These are phyloP conservation scores for Agrochola litura DNA, from an alignment of 2,888 invertebrate species.

Conservation along the genomic window DNA sequence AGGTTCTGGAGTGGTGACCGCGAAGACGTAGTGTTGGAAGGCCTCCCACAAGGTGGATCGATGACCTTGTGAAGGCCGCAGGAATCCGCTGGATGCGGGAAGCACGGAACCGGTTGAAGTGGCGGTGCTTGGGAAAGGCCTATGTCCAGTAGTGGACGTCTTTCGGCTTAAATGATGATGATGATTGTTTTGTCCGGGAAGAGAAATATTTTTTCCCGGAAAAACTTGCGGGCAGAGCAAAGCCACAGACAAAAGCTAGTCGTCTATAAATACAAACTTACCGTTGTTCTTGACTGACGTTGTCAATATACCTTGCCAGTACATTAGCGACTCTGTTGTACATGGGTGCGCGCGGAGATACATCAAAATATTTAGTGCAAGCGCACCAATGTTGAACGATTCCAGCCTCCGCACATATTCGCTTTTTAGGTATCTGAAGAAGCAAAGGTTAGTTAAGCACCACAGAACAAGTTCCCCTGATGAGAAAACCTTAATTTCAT, in stretches of 20 bases:
- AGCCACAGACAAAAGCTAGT: neutral
- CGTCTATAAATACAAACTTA: neutral
- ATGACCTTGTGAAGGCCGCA: no score
- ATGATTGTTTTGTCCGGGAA: neutral
- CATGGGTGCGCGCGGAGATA: conserved; percentile 87
- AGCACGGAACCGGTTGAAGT: no score
- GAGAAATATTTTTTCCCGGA: neutral
- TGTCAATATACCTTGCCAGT: conserved; percentile 90
- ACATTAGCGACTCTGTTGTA: conserved; percentile 90
- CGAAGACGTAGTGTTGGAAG: no score
- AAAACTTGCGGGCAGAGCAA: neutral
- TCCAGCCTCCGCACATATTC: conserved; percentile 96
- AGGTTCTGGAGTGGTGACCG: no score
- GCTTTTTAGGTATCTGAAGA: conserved; percentile 91
- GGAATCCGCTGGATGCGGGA: no score
- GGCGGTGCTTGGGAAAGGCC: no score
- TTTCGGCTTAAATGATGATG: no score
- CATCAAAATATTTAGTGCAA: conserved; percentile 94
- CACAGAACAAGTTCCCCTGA: neutral
- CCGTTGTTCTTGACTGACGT: conserved; percentile 71
- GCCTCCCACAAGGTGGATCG: no score
- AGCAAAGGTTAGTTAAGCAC: conserved; percentile 3
- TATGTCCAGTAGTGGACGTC: no score
- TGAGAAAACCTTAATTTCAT: neutral
- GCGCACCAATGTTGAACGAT: conserved; percentile 99